Base-by-base conservation (phyloP, 2,888 invertebrate genomes). In the Anorthoa munda region DNA sequence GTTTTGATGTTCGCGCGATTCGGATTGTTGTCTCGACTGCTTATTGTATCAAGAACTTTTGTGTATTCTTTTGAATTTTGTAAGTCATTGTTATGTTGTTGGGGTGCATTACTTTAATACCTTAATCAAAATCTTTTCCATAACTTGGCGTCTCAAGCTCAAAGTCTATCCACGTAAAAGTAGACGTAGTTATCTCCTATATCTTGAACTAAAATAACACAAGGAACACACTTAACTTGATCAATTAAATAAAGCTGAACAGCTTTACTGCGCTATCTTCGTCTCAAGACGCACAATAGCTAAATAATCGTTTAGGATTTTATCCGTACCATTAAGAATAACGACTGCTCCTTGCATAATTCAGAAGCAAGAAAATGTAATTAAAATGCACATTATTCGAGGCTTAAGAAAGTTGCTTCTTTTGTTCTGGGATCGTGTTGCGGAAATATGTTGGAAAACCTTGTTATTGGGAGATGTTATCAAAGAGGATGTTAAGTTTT, bases 311-410 rank as follows among this genome's bases (percentile, higher is more conserved):
- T 91, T 92, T 88, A 86, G 87, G 91, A 91, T 90, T 92, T 92
- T 92, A 93, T 93, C 92, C 88, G 87, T 85, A 87, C 90, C 90
- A 93, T 94, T 94, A 93, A 92, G 92, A 91, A 89, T 92, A 91
- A 92, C 90, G 93, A 92, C 83, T 88, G 87, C 89, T 91, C 86
- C 87, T 88, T 90, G 92, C 92, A 93, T 92, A 93, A 91, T 91
- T 93, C 89, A 93, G 88, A 91, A 85, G 87, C 89, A 81, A 90
- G 90, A 90, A 92, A 92, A 88, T 90, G 92, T 93, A 94, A 94
- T 95, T 94, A 95, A 94, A 95, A 93, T 93, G 90, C 92, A 92
- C 90, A 91, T 92, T 92, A 92, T 91, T 92, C 73, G 73, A 81
- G 39, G 72, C 77, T 66, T 50, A 81, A 86, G 72, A 69, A 69